Conservation (phyloP, 2,888 invertebrate species). For the Exephanes ischioxanthus region DNA sequence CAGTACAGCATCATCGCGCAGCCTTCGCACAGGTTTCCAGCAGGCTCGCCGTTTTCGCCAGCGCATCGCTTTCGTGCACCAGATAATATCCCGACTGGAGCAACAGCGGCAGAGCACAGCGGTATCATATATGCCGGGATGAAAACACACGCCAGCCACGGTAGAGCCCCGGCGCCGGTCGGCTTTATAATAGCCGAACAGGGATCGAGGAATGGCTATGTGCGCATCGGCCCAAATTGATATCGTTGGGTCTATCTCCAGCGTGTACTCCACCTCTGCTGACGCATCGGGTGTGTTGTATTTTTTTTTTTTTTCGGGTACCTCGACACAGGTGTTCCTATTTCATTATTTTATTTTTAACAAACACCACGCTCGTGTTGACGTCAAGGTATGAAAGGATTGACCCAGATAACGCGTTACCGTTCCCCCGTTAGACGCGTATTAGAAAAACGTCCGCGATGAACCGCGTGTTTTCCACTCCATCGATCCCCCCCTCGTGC, state of each 20-base stretch:
- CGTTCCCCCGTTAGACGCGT: not conserved
- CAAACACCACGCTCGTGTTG: not conserved
- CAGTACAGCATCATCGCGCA: slow-evolving; percentile 39
- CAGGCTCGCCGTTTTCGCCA: slow-evolving; percentile 20
- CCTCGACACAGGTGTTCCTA: not conserved
- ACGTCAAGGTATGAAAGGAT: not conserved
- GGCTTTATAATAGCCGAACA: slow-evolving; percentile 28
- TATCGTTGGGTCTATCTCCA: slow-evolving; percentile 37
- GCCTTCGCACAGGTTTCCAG: slow-evolving; percentile 25
- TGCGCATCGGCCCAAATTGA: slow-evolving; percentile 39
- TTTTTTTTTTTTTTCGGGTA: not conserved
- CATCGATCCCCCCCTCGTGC: not conserved
- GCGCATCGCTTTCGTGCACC: slow-evolving; percentile 35
- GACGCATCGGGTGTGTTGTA: not conserved
- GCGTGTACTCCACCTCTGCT: not conserved
- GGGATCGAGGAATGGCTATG: not conserved
- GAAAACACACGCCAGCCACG: slow-evolving; percentile 29
- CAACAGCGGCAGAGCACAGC: slow-evolving; percentile 24
- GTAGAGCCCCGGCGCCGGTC: slow-evolving; percentile 11
- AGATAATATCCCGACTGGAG: slow-evolving; percentile 54
- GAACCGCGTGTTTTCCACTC: not conserved
- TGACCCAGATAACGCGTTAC: not conserved
- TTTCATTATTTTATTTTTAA: not conserved
- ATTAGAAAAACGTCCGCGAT: not conserved
- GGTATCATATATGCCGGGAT: slow-evolving; percentile 20